Percentiles rank a stretch among this genome's conserved stretches.
phyloP scores from a whole-genome alignment of 2,797 vertebrate species.

The Ciconia nigra region DNA sequence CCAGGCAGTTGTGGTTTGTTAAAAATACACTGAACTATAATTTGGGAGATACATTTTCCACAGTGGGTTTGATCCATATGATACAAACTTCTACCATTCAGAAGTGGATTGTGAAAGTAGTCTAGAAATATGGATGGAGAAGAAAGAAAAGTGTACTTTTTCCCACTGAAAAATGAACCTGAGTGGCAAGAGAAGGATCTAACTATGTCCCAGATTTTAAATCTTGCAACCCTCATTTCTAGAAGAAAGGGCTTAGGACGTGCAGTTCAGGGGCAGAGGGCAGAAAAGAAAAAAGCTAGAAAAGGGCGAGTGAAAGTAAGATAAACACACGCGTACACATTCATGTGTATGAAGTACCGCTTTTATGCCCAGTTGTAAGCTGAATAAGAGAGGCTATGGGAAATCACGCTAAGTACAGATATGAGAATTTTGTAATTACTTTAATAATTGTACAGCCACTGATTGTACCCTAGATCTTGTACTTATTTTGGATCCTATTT shows the following conservation, averaged over 20 bases:
- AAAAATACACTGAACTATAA: conserved; percentile 61
- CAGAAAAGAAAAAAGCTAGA: not conserved
- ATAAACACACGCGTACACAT: not conserved
- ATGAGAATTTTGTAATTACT: not conserved
- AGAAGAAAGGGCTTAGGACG: not conserved
- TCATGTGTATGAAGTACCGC: not conserved
- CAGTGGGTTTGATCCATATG: conserved; percentile 3
- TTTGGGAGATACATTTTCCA: conserved; percentile 47
- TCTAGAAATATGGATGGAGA: conserved; percentile 8
- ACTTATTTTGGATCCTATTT: not conserved
- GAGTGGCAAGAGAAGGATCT: not conserved
- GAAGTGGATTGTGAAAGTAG: conserved; percentile 25
- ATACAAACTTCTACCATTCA: not conserved
- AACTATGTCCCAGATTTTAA: not conserved
- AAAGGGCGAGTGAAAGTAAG: not conserved
- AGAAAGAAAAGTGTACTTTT: not conserved
- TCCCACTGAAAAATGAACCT: not conserved
- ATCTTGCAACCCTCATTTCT: not conserved
- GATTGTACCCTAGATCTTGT: not conserved
- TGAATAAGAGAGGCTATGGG: not conserved
- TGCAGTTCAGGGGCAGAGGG: not conserved
- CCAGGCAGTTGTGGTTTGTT: conserved; percentile 28
- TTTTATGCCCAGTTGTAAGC: not conserved
- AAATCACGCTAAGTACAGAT: not conserved
- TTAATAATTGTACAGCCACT: not conserved